Evolutionary conservation across 2,113 vertebrate species (phyloP), one percentile per base, ranked within the genome.

Genomic region (Syngnathus scovelli): DNA sequence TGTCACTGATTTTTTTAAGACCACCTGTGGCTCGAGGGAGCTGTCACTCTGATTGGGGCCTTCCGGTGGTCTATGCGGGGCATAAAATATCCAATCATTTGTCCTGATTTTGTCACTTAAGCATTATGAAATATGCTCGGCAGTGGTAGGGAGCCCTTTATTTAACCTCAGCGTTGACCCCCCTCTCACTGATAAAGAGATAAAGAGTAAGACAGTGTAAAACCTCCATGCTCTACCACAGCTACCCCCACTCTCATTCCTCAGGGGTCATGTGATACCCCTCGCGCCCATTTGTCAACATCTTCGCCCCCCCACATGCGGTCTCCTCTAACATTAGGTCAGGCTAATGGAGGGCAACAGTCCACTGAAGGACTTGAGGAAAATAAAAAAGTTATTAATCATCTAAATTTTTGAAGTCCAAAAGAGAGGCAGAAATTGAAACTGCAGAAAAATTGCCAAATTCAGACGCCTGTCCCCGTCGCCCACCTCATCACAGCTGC

Each of bases 211-310:
- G 66, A 18, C 67, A 12, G 15, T 61, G 51, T 49, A 39, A 79
- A 75, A 79, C 70, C 79, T 75, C 72, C 72, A 76, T 67, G 81
- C 64, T 79, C 80, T 66, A 18, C 64, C 74, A 8, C 7, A 6
- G 10, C 71, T 64, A 44, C 71, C 67, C 16, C 43, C 27, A 66
- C 61, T 51, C 64, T 48, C 44, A 37, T 12, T 80, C 85, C 76
- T 79, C 66, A 41, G 68, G 76, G 83, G 87, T 87, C 83, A 88
- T 79, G 73, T 77, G 85, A 87, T 84, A 87, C 81, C 63, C 78
- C 66, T 71, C 74, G 70, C 69, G 76, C 73, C 75, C 84, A 85
- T 85, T 85, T 84, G 85, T 84, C 83, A 86, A 88, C 83, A 88
- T 78, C 77, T 64, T 72, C 39, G 43, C 64, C 64, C 74, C 81